Base-by-base conservation (phyloP, 2,113 vertebrate genomes). In the Cygnus buccinator region DNA sequence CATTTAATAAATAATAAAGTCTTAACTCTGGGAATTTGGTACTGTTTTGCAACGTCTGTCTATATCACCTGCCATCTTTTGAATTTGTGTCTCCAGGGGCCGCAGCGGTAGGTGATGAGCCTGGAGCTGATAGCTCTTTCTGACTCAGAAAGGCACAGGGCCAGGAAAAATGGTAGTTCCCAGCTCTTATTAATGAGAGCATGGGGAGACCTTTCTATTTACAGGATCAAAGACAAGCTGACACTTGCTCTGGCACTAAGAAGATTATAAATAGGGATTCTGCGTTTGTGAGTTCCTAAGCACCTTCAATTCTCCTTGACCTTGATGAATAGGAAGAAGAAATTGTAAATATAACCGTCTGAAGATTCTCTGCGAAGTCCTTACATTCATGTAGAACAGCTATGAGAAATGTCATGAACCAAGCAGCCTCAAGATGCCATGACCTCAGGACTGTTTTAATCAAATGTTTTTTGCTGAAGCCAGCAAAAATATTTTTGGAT, bases 161-260 rank as follows among this genome's bases (percentile, higher is more conserved):
- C 95, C 96, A 95, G 89, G 81, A 95, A 68, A 90, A 89, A 43
- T 75, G 70, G 70, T 90, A 76, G 33, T 89, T 97, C 87, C 89
- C 93, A 94, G 87, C 33, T 74, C 39, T 78, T 82, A 37, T 78
- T 94, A 91, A 91, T 66, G 91, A 91, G 52, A 39, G 23, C 70
- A 79, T 17, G 39, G 87, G 77, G 91, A 97, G 48, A 84, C 44
- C 58, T 57, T 94, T 76, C 74, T 93, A 23, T 93, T 91, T 70
- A 62, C 43, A 62, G 39, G 19, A 87, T 81, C 70, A 91, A 92
- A 95, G 91, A 91, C 43, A 81, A 84, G 84, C 70, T 95, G 87
- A 82, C 84, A 84, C 73, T 95, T 94, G 57, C 41, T 82, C 87
- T 95, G 87, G 91, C 87, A 87, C 84, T 19, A 23, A 78, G 61